Conservation (phyloP, 2,888 invertebrate genomes). For the Pandemis corylana region DNA sequence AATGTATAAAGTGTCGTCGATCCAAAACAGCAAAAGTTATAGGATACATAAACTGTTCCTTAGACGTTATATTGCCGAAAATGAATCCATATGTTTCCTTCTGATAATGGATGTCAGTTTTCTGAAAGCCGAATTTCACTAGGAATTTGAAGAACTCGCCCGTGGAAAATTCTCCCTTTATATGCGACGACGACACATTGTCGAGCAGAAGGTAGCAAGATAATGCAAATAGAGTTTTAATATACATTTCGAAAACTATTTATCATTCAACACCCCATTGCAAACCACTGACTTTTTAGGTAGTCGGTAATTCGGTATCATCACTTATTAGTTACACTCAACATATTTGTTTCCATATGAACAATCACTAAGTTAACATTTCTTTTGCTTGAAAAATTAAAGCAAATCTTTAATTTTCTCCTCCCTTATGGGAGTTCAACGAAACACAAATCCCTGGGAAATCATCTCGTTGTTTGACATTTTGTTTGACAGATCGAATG, state of each 20-base stretch:
- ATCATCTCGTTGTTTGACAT: conserved; percentile 24
- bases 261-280: conserved; percentile 14
- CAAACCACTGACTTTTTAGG: conserved; percentile 1
- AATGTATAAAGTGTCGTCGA: conserved; percentile 94
- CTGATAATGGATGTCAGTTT: conserved; percentile 94
- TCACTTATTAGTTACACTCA: conserved; percentile 4
- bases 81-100: conserved; percentile 97
- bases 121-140: conserved; percentile 98
- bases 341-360: not conserved
- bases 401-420: conserved; percentile 18
- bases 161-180: conserved; percentile 77
- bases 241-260: conserved; percentile 63
- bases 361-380: conserved; percentile 6
- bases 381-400: conserved; percentile 12
- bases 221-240: conserved; percentile 60
- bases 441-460: conserved; percentile 23
- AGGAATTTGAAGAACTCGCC: conserved; percentile 95
- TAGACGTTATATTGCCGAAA: conserved; percentile 96
- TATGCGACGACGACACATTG: conserved; percentile 65
- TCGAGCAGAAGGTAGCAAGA: conserved; percentile 59
- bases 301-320: not conserved
- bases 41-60: conserved; percentile 86
- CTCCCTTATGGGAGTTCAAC: conserved; percentile 19
- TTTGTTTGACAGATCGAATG: conserved; percentile 14
- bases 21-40: conserved; percentile 96